Base-by-base conservation (phyloP, 1,140 invertebrate genomes). In the Probaryconus sp. region DNA sequence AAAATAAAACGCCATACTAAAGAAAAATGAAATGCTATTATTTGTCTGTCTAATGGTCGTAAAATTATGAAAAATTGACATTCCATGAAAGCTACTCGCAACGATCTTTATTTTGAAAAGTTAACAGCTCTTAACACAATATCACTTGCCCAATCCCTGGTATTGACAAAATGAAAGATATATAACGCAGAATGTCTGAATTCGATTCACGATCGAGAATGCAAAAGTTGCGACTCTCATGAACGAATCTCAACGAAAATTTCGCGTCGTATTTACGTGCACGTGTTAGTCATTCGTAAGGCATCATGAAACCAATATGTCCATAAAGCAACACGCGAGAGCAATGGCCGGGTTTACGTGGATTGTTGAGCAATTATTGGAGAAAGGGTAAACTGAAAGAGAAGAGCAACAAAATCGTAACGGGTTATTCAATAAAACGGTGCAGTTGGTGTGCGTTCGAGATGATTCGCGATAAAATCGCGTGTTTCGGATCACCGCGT, bases 261-360 rank as follows among this genome's bases (percentile, higher is more conserved):
- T 24, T 51, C 37, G 20, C 18, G 17, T 30, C 14, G 42, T 33
- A 48, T 40, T 35, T 56, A 42, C 50, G 13, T 47, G 40, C 14
- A 53, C 35, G 51, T 37, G 11, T 53, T 56, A 38, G 58, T 67
- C 79, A 79, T 53, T 81, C 73, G 67, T 81, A 79, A 13, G 78
- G 74, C 45, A 79, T 81, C 76, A 64, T 64, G 55, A 77, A 75
- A 81, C 73, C 72, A 58, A 74, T 74, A 64, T 72, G 47, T 67
- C 51, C 51, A 58, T 68, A 56, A 51, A 58, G 30, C 35, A 68
- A 56, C 50, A 63, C 37, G 56, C 50, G 72, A 78, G 72, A 73
- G 67, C 78, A 78, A 68, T 43, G 75, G 45, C 64, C 64, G 45
- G 18, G 45, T 43, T 45, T 30, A 43, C 47, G 35, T 56, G 30